Evolutionary conservation across 2,888 invertebrate genomes (phyloP), one percentile per base, ranked within the genome.

Genomic region (Leucoptera coffeella): DNA sequence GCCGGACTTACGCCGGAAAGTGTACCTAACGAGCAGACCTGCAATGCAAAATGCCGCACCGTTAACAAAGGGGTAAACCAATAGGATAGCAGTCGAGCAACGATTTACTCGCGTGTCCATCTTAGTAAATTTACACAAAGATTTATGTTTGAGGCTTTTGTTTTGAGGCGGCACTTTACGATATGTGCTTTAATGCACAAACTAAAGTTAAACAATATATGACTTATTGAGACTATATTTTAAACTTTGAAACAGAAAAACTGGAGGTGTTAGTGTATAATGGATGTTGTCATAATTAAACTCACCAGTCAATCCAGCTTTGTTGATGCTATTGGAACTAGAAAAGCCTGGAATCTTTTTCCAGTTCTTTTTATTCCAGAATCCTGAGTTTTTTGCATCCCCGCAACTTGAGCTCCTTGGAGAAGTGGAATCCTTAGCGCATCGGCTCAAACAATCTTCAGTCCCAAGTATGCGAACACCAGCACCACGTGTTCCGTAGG

Each of bases 351-450:
- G 81, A 38, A 85, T 62, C 50, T 85, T 85, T 46, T 80, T 82
- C 85, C 85, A 86, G 2, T 83, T 78, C 45, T 84, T 85, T 53
- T 82, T 78, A 39, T 78, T 81, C 82, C 82, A 82, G 52, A 83
- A 82, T 29, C 77, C 73, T 34, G 61, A 75, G 9, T 58, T 47
- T 41, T 67, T 71, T 6, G 69, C 65, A 30, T 67, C 67, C 9
- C 69, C 69, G 32, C 65, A 65, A 36, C 67, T 72, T 12, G 71
- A 67, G 36, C 71, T 71, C 24, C 72, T 47, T 8, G 65, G 64
- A 3, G 69, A 71, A 10, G 51, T 43, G 17, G 47, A 42, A 28
- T 69, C 69, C 38, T 52, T 56, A 22, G 56, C 50, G 35, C 60
- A 62, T 28, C 65, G 60, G 31, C 59, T 43, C 26, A 49, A 54